Evolutionary conservation across 2,888 invertebrate genomes (phyloP).

Genomic region (Drosophila dives): DNA sequence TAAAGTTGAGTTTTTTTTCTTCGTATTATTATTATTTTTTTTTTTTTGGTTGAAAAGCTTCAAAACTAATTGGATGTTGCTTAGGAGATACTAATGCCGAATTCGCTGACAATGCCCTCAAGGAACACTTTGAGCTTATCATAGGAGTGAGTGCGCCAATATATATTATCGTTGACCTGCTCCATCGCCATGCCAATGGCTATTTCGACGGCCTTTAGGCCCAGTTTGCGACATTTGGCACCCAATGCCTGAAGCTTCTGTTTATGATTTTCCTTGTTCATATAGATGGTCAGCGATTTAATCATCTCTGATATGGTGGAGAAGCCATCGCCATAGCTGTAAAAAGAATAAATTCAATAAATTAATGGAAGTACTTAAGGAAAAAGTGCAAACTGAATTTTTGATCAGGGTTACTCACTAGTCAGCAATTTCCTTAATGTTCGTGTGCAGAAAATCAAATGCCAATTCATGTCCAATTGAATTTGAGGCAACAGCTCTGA

Average conservation of each 20-base stretch:
- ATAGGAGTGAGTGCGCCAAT: constrained; percentile 84
- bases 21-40: constrained; percentile 19
- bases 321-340: constrained; percentile 87
- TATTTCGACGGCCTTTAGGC: constrained; percentile 81
- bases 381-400: not conserved
- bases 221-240: constrained; percentile 78
- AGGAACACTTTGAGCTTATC: constrained; percentile 82
- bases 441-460: constrained; percentile 86
- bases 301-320: constrained; percentile 86
- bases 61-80: constrained; percentile 21
- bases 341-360: not conserved
- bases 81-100: constrained; percentile 83
- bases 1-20: constrained; percentile 52
- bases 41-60: constrained; percentile 57
- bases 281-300: constrained; percentile 85
- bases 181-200: constrained; percentile 83
- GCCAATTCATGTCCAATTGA: constrained; percentile 87
- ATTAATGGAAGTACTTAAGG: not conserved
- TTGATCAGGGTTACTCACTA: constrained; percentile 77
- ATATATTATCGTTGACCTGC: constrained; percentile 84
- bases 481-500: constrained; percentile 87
- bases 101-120: constrained; percentile 83
- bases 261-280: constrained; percentile 86
- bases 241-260: constrained; percentile 83
- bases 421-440: constrained; percentile 84